Evolutionary conservation across 2,888 invertebrate species (phyloP), one percentile per base, ranked within the genome.

Genomic region (Globia sparganii): DNA sequence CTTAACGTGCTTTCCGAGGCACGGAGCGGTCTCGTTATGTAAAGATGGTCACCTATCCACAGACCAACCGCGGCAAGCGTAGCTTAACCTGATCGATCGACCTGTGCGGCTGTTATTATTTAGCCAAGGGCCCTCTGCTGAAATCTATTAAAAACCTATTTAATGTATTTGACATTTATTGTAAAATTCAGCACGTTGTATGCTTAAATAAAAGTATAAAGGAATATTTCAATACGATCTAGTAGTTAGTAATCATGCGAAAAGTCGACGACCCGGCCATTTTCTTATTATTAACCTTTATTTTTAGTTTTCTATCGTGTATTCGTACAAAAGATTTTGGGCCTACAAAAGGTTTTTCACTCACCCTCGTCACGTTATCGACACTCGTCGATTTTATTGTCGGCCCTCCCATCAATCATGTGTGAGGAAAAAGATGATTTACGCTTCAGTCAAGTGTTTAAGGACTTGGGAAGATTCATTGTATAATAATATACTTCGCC

Each of bases 301-400:
- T 75, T 83, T 68, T 82, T 73, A 80, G 79, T 79, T 82, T 68
- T 67, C 18, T 49, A 62, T 76, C 65, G 49, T 31, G 72, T 73
- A 61, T 77, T 53, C 76, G 61, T 67, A 83, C 75, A 85, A 83
- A 80, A 72, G 76, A 74, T 61, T 56, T 77, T 37, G 61, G 61
- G 2, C 13, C 31, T 69, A 73, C 71, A 75, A 77, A 79, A 83
- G 76, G 78, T 80, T 83, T 78, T 75, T 43, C 69, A 76, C 77
- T 65, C 67, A 85, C 85, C 86, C 86, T 83, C 85, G 78, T 85
- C 85, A 80, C 31, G 40, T 25, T 67, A 69, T 76, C 77, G 75
- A 74, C 75, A 74, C 75, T 75, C 68, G 72, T 62, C 78, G 80
- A 83, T 80, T 78, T 83, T 85, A 85, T 78, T 85, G 80, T 85